Base-by-base conservation (phyloP, 1,140 invertebrate species). In the Littorina saxatilis region DNA sequence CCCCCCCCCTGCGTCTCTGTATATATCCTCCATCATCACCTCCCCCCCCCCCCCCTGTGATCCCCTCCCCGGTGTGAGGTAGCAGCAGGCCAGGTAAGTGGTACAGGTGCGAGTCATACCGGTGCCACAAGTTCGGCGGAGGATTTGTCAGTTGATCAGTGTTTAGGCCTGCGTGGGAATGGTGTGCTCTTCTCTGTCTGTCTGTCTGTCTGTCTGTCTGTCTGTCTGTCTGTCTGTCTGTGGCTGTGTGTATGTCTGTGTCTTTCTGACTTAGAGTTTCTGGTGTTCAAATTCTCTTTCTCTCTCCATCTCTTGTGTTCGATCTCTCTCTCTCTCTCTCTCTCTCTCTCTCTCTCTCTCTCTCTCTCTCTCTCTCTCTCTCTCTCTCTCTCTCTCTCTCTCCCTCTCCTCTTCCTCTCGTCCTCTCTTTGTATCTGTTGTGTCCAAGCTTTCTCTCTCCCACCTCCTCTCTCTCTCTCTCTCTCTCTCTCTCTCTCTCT, bases 271-370 rank as follows among this genome's bases (percentile, higher is more conserved):
- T 63, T 29, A 32, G 52, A 50, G 5, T 55, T 32, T 81, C 74
- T 58, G 35, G 52, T 47, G 43, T 29, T 37, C 40, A 9, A 27
- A 37, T 55, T 70, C 35, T 39, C 40, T 47, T 37, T 73, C 55
- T 63, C 40, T 50, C 70, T 68, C n/a, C 39, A n/a, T n/a, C n/a
- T n/a, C n/a, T n/a, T n/a, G n/a, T n/a, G n/a, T n/a, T n/a, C n/a
- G n/a, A n/a, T n/a, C 58, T 81, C 74, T 58, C 70, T 78, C 63
- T 63, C 39, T 61, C 40, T 23, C 43, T 55, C 63, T 70, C 50
- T 39, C 40, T 47, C 63, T 70, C 7, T 43, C 39, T 43, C 17
- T n/a, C 58, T 29, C 63, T 80, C 37, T 80, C 63, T 37, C 35
- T 73, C 70, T 37, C 35, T 32, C 70, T 37, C 13, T 37, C 70